These are phyloP conservation scores for Parazoanthus darwini DNA, from an alignment of 92 coral and sea anemone species.

Conservation along the genomic window DNA sequence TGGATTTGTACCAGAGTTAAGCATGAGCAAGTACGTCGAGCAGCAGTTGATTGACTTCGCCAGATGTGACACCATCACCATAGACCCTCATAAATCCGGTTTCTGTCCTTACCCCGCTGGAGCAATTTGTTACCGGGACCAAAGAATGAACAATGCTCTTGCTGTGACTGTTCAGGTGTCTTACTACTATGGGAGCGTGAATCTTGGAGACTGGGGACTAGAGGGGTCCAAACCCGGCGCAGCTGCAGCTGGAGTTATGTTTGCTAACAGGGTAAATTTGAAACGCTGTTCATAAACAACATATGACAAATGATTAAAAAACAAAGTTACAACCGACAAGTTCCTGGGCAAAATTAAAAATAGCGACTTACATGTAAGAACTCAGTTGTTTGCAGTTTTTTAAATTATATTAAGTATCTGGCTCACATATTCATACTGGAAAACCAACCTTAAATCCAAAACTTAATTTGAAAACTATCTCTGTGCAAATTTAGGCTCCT, in stretches of 20 bases:
- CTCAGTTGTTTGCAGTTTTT: too few species aligned
- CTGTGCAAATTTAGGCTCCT: too few species aligned
- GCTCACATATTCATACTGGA: too few species aligned
- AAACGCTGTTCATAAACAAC: not conserved
- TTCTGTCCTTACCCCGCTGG: slow-evolving; percentile 77
- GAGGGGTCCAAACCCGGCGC: slow-evolving; percentile 83
- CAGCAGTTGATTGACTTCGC: slow-evolving; percentile 51
- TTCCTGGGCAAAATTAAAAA: too few species aligned
- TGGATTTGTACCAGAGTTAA: slow-evolving; percentile 56
- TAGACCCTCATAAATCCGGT: slow-evolving; percentile 78
- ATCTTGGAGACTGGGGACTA: slow-evolving; percentile 58
- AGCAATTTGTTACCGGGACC: slow-evolving; percentile 64
- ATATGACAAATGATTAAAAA: too few species aligned
- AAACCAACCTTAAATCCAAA: too few species aligned
- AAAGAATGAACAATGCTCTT: slow-evolving; percentile 63
- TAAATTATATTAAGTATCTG: too few species aligned
- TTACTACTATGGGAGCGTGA: slow-evolving; percentile 60
- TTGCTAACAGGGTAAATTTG: slow-evolving; percentile 62
- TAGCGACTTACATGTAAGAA: too few species aligned
- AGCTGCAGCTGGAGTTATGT: slow-evolving; percentile 66
- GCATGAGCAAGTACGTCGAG: slow-evolving; percentile 47
- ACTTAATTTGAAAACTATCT: too few species aligned
- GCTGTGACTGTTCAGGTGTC: slow-evolving; percentile 53
- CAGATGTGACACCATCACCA: slow-evolving; percentile 64
- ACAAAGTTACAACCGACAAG: too few species aligned